These are phyloP conservation scores for Melieria picta DNA, from an alignment of 2,888 invertebrate genomes.

Conservation along the genomic window DNA sequence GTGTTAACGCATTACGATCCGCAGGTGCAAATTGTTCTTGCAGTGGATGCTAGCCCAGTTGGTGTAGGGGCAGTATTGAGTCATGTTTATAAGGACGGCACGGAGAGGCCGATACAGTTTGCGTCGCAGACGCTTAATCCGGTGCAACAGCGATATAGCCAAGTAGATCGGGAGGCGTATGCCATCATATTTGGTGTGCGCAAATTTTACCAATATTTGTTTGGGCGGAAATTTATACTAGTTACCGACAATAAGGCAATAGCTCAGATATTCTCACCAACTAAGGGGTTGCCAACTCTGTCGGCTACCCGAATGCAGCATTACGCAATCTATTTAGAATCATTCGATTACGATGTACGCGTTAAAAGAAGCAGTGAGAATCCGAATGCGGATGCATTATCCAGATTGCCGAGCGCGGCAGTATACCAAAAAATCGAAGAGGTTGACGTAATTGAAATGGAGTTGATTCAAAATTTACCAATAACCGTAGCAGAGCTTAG, in stretches of 20 bases:
- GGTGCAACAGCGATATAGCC: slow-evolving; percentile 40
- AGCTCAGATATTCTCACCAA: slow-evolving; percentile 14
- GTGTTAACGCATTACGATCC: slow-evolving; percentile 50
- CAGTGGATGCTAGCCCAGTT: slow-evolving; percentile 50
- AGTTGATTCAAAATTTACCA: slow-evolving; percentile 28
- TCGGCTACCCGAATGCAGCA: slow-evolving; percentile 39
- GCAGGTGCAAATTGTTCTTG: slow-evolving; percentile 39
- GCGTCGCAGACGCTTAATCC: slow-evolving; percentile 52
- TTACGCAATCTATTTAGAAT: slow-evolving; percentile 39
- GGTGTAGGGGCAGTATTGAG: slow-evolving; percentile 55
- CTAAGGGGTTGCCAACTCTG: slow-evolving; percentile 10
- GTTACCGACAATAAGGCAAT: slow-evolving; percentile 48
- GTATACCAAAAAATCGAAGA: slow-evolving; percentile 21
- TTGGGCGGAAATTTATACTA: slow-evolving; percentile 40
- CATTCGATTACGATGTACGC: slow-evolving; percentile 28
- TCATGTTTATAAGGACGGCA: slow-evolving; percentile 42
- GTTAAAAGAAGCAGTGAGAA: slow-evolving; percentile 28
- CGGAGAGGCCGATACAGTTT: slow-evolving; percentile 54
- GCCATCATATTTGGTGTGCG: slow-evolving; percentile 56
- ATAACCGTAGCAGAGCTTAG: slow-evolving; percentile 32
- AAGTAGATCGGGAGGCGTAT: slow-evolving; percentile 49
- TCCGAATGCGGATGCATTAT: slow-evolving; percentile 32
- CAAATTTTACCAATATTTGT: not conserved
- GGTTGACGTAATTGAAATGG: slow-evolving; percentile 28
- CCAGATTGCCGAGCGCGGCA: slow-evolving; percentile 11